phyloP scores from a whole-genome alignment of 1,140 invertebrate genomes.

The Brachionus rotundiformis region DNA sequence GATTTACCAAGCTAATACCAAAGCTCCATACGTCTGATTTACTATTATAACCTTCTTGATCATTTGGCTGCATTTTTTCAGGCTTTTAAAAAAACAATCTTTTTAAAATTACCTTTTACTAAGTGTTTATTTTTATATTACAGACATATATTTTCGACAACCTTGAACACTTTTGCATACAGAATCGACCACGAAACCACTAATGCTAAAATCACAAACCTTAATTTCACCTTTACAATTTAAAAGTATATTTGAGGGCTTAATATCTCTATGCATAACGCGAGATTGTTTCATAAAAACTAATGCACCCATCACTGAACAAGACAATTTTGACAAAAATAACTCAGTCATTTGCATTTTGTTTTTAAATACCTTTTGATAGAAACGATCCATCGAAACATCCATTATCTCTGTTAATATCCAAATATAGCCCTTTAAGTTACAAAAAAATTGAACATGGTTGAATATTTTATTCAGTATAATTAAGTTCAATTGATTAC shows the following conservation, averaged over 20 bases:
- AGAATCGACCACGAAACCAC: conserved; percentile 52
- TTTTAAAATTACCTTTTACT: background rate
- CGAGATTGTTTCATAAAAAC: conserved; percentile 53
- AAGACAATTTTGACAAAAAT: conserved; percentile 4
- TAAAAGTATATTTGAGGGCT: conserved; percentile 65
- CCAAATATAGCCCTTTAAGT: conserved; percentile 30
- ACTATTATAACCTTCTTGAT: background rate
- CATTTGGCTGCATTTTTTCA: background rate
- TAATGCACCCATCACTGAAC: background rate
- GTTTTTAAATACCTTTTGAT: background rate
- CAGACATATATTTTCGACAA: background rate
- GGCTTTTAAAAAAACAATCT: background rate
- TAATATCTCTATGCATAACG: conserved; percentile 66
- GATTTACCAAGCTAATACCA: conserved; percentile 19
- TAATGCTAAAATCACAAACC: conserved; percentile 66
- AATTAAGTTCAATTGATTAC: too few species aligned
- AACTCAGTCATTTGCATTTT: background rate
- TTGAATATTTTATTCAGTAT: background rate
- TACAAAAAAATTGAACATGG: background rate
- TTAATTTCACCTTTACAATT: conserved; percentile 64
- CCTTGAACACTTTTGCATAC: background rate
- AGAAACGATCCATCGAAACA: conserved; percentile 1
- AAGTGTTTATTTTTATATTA: background rate
- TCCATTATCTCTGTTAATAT: background rate
- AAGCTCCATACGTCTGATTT: conserved; percentile 8